Base-by-base conservation (phyloP, 2,888 invertebrate genomes). In the Stramonita haemastoma region DNA sequence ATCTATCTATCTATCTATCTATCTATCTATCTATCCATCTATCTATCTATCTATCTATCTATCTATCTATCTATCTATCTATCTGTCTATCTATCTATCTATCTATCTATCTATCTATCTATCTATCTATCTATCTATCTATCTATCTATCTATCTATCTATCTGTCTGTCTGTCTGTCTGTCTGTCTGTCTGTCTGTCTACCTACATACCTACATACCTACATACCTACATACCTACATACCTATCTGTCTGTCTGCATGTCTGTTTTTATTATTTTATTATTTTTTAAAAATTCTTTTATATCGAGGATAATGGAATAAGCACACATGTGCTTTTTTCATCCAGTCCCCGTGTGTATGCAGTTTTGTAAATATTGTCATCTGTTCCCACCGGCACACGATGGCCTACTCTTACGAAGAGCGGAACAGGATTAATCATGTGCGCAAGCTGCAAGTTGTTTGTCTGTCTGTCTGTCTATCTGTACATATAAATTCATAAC, bases 1-100 rank as follows among this genome's bases (percentile, higher is more conserved):
- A 46, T 46, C 46, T 66, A 66, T 66, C 66, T 66, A 66, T 66
- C 66, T 66, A 66, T 66, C 66, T 66, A 66, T 66, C 66, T 66
- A 66, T 66, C 66, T 66, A 66, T 66, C 66, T 66, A 66, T 66
- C 66, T 66, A 66, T 66, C 66, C 13, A 66, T 66, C 66, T 66
- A 66, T 66, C 66, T 66, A 66, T 66, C 66, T 66, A 66, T 66
- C 66, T 66, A 66, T 66, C 66, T 66, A 66, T 66, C 66, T 66
- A 66, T 66, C 66, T 66, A 60, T 60, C 60, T 60, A 60, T 60
- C 60, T 60, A 60, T 60, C 60, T 60, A 60, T 60, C 60, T 60
- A 60, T 60, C 60, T 60, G 13, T 66, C 66, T 66, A 13, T 66
- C 66, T 66, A 13, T 66, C 66, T 66, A 13, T 66, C 66, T 66